Evolutionary conservation across 2,888 invertebrate genomes (phyloP).

Genomic region (Phoronis australis): DNA sequence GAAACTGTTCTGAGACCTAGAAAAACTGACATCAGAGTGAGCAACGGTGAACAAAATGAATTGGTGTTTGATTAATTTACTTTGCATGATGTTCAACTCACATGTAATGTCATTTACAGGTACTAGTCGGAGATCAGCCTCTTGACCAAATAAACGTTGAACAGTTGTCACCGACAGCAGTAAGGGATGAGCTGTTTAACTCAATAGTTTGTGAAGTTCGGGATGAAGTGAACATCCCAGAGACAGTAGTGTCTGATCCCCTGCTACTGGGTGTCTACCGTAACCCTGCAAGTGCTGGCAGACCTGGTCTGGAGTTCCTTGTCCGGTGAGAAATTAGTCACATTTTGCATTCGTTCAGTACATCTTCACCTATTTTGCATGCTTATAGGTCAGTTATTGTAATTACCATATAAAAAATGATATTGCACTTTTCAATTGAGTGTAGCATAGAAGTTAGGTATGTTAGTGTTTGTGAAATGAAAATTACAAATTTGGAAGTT

Average conservation of each 20-base stretch:
- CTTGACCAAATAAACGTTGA: constrained; percentile 30
- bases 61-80: too few species aligned
- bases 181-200: constrained; percentile 48
- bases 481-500: too few species aligned
- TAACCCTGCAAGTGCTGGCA: constrained; percentile 45
- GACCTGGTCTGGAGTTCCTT: constrained; percentile 52
- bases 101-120: constrained; percentile 21
- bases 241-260: constrained; percentile 30
- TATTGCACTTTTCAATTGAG: too few species aligned
- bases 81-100: not conserved
- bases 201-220: constrained; percentile 49
- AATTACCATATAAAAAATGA: too few species aligned
- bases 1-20: too few species aligned
- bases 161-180: constrained; percentile 21
- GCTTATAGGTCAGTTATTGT: not conserved
- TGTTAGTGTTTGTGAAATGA: not conserved
- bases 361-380: not conserved
- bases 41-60: too few species aligned
- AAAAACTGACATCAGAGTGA: too few species aligned
- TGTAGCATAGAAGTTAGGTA: not conserved
- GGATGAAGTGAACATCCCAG: constrained; percentile 51
- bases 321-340: constrained; percentile 36
- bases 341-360: not conserved
- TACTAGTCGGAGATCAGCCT: constrained; percentile 31
- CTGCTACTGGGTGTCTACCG: constrained; percentile 45